phyloP scores from a whole-genome alignment of 2,888 invertebrate species.

The Yponomeuta malinellus region DNA sequence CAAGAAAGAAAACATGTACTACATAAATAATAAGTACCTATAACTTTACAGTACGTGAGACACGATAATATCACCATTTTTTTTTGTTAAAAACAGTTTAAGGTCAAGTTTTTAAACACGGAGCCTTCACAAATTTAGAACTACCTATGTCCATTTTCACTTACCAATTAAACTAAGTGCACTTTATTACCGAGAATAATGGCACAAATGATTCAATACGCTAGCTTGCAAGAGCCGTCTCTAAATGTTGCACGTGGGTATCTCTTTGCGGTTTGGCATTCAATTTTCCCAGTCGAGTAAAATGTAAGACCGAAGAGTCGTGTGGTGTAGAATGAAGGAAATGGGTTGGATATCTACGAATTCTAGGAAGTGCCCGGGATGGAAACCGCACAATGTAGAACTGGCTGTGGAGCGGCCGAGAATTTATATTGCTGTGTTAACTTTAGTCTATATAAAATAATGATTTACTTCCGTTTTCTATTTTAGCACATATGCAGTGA shows the following conservation, averaged over 20 bases:
- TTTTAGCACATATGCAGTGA: neutral
- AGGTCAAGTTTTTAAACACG: no score
- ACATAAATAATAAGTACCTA: no score
- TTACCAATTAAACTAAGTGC: no score
- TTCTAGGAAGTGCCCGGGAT: conserved; percentile 15
- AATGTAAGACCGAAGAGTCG: neutral
- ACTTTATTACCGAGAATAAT: no score
- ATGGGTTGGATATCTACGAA: conserved; percentile 14
- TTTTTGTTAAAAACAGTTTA: no score
- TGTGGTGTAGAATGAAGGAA: conserved; percentile 1
- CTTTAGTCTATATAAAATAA: neutral
- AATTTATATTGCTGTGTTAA: neutral
- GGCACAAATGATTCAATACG: no score
- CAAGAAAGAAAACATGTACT: no score
- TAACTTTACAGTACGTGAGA: no score
- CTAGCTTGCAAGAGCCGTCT: neutral
- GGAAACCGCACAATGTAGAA: neutral
- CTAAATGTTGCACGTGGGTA: neutral
- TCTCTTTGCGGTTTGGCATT: neutral
- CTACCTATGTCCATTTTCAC: no score
- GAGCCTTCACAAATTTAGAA: no score
- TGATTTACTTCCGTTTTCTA: neutral
- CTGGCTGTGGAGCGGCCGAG: neutral
- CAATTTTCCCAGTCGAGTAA: conserved; percentile 6
- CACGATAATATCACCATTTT: no score